Evolutionary conservation across 2,888 invertebrate genomes (phyloP).

Genomic region (Aleiodes leptofemur): DNA sequence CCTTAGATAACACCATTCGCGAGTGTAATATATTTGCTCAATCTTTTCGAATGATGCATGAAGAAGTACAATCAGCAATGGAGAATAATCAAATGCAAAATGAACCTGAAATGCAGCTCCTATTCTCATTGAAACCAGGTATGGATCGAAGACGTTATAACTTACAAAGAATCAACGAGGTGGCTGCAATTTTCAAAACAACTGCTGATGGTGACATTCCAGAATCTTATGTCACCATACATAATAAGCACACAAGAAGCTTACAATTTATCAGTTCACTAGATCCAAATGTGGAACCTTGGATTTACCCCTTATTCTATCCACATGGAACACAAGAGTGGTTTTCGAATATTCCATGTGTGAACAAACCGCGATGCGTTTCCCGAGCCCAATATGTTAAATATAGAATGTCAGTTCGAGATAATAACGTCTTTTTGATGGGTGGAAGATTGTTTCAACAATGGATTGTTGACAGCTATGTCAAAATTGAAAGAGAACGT

Average conservation of each 20-base stretch:
- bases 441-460: slow-evolving; percentile 44
- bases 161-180: no score
- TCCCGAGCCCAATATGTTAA: slow-evolving; percentile 17
- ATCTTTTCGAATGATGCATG: no score
- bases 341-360: slow-evolving; percentile 36
- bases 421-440: slow-evolving; percentile 24
- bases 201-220: no score
- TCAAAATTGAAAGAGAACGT: slow-evolving; percentile 35
- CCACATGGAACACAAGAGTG: slow-evolving; percentile 51
- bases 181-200: no score
- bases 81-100: no score
- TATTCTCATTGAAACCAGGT: no score
- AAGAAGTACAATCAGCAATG: no score
- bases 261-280: slow-evolving; percentile 50
- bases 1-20: no score
- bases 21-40: no score
- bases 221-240: no score
- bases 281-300: slow-evolving; percentile 52
- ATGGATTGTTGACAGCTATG: slow-evolving; percentile 34
- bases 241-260: slow-evolving; percentile 34
- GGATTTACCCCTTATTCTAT: slow-evolving; percentile 50
- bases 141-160: no score
- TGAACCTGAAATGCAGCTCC: no score
- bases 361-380: slow-evolving; percentile 21
- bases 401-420: slow-evolving; percentile 14